Base-by-base conservation (phyloP, 1,140 invertebrate genomes). In the Penaeus japonicus region DNA sequence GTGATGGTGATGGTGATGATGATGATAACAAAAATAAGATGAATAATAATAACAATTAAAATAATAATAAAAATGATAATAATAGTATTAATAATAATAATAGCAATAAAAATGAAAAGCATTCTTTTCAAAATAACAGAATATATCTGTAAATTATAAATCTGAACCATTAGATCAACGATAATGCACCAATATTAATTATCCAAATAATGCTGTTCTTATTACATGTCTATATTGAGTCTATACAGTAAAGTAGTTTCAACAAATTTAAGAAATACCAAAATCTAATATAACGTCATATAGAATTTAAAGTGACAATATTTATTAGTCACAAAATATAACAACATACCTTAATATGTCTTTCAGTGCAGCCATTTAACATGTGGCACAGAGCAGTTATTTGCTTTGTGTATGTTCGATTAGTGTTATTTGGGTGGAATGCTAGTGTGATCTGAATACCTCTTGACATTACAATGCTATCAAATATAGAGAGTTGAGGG, bases 401-500 rank as follows among this genome's bases (percentile, higher is more conserved):
- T 24, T 88, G 87, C 22, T 88, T 53, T 30, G 81, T 88, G 20
- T 75, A n/a, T 39, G n/a, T 77, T 53, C 87, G 75, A 4, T 62
- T 39, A 17, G 27, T 47, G 30, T 80, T 86, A 54, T 84, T 88
- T 7, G 18, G 27, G 35, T 88, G 81, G 47, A 88, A 65, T 30
- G 87, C 87, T 22, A 83, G 39, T 7, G 53, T 57, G 22, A 88
- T 88, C 54, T 88, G 65, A n/a, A 88, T 84, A 24, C 87, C 87
- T 17, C 87, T 79, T 62, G 87, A 88, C 15, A 88, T 30, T 3
- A 24, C 57, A 53, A 88, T n/a, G 18, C 24, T 78, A 27, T 85
- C 83, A 65, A 53, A 70, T 15, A 90, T 77, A 30, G 84, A 85
- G 35, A 91, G 90, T 59, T 91, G 91, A 0, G 82, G 79, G 2